These are phyloP conservation scores for Nixonia krombeini DNA, from an alignment of 1,140 invertebrate species.

Conservation along the genomic window DNA sequence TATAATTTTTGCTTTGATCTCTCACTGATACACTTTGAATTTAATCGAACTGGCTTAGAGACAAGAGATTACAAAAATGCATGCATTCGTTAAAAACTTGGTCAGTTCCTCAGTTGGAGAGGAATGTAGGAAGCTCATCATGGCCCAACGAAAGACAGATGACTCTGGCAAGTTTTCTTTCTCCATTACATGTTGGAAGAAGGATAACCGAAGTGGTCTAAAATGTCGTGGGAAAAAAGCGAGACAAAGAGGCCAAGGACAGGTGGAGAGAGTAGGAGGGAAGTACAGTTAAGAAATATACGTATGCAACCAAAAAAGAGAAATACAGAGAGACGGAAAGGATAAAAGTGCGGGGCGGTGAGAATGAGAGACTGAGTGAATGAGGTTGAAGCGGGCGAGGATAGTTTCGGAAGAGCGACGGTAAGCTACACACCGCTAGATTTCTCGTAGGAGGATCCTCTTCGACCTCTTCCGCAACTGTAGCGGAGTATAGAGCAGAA, in stretches of 20 bases:
- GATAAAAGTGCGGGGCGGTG: conserved; percentile 14
- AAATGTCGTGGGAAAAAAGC: too few species aligned
- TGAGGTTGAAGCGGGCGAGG: background rate
- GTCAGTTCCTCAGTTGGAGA: background rate
- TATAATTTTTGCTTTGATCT: too few species aligned
- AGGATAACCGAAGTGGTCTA: conserved; percentile 3
- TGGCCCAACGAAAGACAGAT: conserved; percentile 1
- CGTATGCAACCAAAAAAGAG: conserved; percentile 18
- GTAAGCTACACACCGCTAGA: conserved; percentile 22
- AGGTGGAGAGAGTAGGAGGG: conserved; percentile 1
- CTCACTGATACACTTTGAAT: too few species aligned
- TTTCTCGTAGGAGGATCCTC: conserved; percentile 19
- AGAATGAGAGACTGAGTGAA: conserved; percentile 19
- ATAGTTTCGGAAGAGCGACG: conserved; percentile 8
- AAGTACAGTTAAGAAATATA: conserved; percentile 5
- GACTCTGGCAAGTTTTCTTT: conserved; percentile 4
- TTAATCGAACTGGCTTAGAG: too few species aligned
- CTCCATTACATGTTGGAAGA: background rate
- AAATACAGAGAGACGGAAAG: conserved; percentile 23
- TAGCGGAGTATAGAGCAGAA: conserved; percentile 15
- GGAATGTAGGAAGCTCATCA: background rate
- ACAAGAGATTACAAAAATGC: too few species aligned
- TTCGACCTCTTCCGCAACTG: conserved; percentile 27
- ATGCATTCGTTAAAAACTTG: too few species aligned
- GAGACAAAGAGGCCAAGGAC: too few species aligned